Conservation (phyloP, 1,140 invertebrate species). For the Homalodisca vitripennis region DNA sequence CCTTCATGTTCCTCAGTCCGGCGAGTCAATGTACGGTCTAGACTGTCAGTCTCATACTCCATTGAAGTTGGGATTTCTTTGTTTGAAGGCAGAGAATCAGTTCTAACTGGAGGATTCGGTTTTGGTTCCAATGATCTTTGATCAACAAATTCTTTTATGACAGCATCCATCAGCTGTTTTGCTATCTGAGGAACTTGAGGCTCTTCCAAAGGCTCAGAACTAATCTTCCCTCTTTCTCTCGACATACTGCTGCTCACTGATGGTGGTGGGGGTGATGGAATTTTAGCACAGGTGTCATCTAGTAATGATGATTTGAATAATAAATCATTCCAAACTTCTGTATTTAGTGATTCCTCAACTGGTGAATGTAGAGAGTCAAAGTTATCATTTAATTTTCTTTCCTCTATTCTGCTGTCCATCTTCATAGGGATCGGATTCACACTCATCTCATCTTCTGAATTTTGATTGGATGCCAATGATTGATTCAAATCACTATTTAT, state of each 20-base stretch:
- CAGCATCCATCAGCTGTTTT: slow-evolving; percentile 53
- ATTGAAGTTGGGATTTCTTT: slow-evolving; percentile 39
- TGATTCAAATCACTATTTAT: slow-evolving; percentile 7
- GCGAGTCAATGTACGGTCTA: slow-evolving; percentile 57
- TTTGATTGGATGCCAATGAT: not conserved
- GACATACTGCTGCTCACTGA: slow-evolving; percentile 37
- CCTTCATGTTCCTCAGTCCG: slow-evolving; percentile 49
- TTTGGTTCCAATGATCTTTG: slow-evolving; percentile 48
- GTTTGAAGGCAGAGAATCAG: slow-evolving; percentile 8
- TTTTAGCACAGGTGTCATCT: slow-evolving; percentile 2
- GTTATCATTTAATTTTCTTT: no score
- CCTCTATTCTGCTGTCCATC: not conserved
- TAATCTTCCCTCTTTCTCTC: slow-evolving; percentile 40
- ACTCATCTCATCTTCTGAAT: not conserved
- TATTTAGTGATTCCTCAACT: not conserved
- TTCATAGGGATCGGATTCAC: not conserved
- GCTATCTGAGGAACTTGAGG: slow-evolving; percentile 39
- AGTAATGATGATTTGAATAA: not conserved
- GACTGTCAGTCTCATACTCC: slow-evolving; percentile 76
- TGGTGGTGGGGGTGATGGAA: slow-evolving; percentile 35
- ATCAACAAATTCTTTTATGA: slow-evolving; percentile 53
- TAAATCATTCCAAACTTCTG: slow-evolving; percentile 17
- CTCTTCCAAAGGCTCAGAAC: slow-evolving; percentile 20
- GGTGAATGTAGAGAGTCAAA: not conserved
- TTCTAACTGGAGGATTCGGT: slow-evolving; percentile 18